Base-by-base conservation (phyloP, 1,140 invertebrate genomes). In the Camponotus pennsylvanicus region DNA sequence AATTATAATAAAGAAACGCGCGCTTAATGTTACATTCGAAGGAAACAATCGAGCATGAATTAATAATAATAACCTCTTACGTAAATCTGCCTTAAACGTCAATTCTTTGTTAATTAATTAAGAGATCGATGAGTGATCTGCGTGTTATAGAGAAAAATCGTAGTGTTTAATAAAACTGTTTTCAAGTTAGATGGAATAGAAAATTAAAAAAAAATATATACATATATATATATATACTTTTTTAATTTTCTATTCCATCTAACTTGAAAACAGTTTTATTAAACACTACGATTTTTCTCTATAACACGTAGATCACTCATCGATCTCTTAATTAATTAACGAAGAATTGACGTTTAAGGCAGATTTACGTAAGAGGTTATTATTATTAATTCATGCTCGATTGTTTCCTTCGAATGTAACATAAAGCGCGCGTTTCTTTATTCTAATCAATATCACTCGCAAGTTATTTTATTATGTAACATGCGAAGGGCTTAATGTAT, bases 381-480 rank as follows among this genome's bases (percentile, higher is more conserved):
- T 71, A 42, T 69, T 70, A 27, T 49, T 83, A 75, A 73, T 83
- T 45, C 40, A 73, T 37, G 27, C 34, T 73, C 55, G 55, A 73
- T 73, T 49, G 69, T 13, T 27, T 52, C 13, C 18, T 73, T 40
- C 57, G 42, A 45, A 83, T 61, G 32, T 63, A 71, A 73, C 40
- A 37, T 59, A 37, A 82, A 61, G 37, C 49, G 2, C 27, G 9
- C 27, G 27, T 63, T 73, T 73, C 40, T 83, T 73, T 83, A 61
- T 75, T 15, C 55, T 63, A 45, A 83, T 83, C 79, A 61, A 83
- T 83, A 83, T 49, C 55, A 34, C 27, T 73, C 70, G 18, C 40
- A 52, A 27, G 13, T 63, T 83, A 83, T 83, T 82, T 73, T 75
- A 83, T 73, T 83, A 73, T 73, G 55, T 45, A 40, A 49, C n/a